These are phyloP conservation scores for Pterophyllum scalare DNA, from an alignment of 2,113 vertebrate genomes.

Conservation along the genomic window DNA sequence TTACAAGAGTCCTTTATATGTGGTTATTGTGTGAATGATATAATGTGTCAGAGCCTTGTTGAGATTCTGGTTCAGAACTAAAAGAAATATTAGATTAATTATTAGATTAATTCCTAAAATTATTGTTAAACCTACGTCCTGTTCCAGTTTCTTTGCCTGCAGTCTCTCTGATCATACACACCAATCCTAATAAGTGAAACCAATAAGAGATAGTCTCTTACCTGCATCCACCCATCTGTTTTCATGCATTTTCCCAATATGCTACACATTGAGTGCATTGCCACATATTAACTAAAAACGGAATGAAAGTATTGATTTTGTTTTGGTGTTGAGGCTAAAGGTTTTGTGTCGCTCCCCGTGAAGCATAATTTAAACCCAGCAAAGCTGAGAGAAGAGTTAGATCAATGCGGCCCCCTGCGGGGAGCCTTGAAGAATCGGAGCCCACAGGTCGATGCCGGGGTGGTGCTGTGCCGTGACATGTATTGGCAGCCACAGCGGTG, in stretches of 20 bases:
- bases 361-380: constrained; percentile 37
- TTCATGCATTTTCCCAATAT: background rate
- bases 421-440: constrained; percentile 29
- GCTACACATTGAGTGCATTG: background rate
- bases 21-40: constrained; percentile 1
- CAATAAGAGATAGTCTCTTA: background rate
- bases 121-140: background rate
- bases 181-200: background rate
- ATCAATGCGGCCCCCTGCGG: constrained; percentile 46
- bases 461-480: constrained; percentile 19
- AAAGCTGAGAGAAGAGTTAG: constrained; percentile 32
- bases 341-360: constrained; percentile 16
- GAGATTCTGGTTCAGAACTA: background rate
- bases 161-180: background rate
- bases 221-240: background rate
- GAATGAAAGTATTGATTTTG: constrained; percentile 13
- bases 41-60: background rate
- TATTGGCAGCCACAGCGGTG: background rate
- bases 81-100: background rate
- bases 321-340: constrained; percentile 35
- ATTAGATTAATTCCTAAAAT: background rate
- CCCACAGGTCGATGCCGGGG: constrained; percentile 44
- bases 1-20: background rate
- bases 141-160: background rate
- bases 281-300: background rate